Evolutionary conservation across 2,113 vertebrate species (phyloP).

Genomic region (Gobius niger): DNA sequence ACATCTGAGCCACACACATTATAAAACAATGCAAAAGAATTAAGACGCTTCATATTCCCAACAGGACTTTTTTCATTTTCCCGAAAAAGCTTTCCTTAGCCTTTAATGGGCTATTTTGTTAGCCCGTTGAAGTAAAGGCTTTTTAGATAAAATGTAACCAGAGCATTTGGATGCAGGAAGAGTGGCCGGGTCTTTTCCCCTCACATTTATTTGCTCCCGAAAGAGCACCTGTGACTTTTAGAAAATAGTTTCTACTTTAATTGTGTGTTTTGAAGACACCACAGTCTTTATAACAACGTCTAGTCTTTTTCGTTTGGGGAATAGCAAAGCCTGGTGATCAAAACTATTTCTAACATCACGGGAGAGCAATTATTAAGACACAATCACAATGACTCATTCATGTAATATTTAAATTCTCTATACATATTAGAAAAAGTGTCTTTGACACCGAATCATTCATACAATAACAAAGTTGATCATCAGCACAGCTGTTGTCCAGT

Average conservation of each 20-base stretch:
- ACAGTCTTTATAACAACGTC: conserved; percentile 12
- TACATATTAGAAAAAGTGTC: conserved; percentile 42
- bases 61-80: neutral
- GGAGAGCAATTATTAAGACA: conserved; percentile 53
- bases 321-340: conserved; percentile 16
- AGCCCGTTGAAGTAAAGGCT: too few relatives aligned
- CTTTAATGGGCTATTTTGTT: too few relatives aligned
- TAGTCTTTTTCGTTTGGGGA: conserved; percentile 11
- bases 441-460: conserved; percentile 19
- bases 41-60: conserved; percentile 26
- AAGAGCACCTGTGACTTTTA: neutral
- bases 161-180: too few relatives aligned
- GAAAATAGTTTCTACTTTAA: neutral
- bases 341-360: conserved; percentile 39
- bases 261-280: conserved; percentile 25
- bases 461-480: conserved; percentile 13
- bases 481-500: conserved; percentile 13
- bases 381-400: conserved; percentile 30
- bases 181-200: too few relatives aligned
- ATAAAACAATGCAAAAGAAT: conserved; percentile 47
- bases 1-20: conserved; percentile 59
- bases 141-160: too few relatives aligned
- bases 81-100: too few relatives aligned
- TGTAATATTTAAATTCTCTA: conserved; percentile 38
- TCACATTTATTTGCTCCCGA: too few relatives aligned